Percentiles rank a stretch among this genome's conserved stretches.
Evolutionary conservation across 2,113 vertebrate species (phyloP).

Genomic region (Anarrhichthys ocellatus): DNA sequence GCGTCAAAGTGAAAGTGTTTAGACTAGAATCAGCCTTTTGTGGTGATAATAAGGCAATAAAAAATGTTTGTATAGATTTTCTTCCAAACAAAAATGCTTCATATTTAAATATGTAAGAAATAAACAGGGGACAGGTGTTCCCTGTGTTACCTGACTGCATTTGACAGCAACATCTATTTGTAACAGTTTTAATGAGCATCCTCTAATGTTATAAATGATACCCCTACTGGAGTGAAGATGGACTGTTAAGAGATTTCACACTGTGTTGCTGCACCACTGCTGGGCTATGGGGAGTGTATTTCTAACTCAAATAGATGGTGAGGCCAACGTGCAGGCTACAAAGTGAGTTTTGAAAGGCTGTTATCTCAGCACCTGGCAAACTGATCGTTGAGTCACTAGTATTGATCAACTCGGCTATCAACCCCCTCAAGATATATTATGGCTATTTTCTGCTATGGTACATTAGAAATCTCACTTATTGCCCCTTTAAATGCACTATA

Average conservation of each 20-base stretch:
- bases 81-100: background rate
- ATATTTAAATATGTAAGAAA: background rate
- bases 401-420: conserved; percentile 67
- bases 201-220: conserved; percentile 49
- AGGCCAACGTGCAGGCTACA: conserved; percentile 31
- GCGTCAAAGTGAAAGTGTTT: background rate
- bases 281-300: conserved; percentile 15
- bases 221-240: conserved; percentile 50
- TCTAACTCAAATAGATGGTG: conserved; percentile 44
- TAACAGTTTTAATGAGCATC: conserved; percentile 54
- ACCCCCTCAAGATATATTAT: conserved; percentile 52
- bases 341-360: conserved; percentile 62
- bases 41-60: background rate
- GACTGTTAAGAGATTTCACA: conserved; percentile 53
- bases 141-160: conserved; percentile 15
- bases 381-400: conserved; percentile 63
- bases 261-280: conserved; percentile 40
- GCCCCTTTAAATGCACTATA: conserved; percentile 63
- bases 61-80: background rate
- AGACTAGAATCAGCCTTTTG: background rate
- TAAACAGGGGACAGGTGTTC: background rate
- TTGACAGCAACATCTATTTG: conserved; percentile 35
- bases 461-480: conserved; percentile 62
- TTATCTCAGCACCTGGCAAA: conserved; percentile 73
- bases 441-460: conserved; percentile 52